Percentiles rank a stretch among this genome's conserved stretches.
phyloP scores from a whole-genome alignment of 2,797 vertebrate species.

The Varecia variegata region DNA sequence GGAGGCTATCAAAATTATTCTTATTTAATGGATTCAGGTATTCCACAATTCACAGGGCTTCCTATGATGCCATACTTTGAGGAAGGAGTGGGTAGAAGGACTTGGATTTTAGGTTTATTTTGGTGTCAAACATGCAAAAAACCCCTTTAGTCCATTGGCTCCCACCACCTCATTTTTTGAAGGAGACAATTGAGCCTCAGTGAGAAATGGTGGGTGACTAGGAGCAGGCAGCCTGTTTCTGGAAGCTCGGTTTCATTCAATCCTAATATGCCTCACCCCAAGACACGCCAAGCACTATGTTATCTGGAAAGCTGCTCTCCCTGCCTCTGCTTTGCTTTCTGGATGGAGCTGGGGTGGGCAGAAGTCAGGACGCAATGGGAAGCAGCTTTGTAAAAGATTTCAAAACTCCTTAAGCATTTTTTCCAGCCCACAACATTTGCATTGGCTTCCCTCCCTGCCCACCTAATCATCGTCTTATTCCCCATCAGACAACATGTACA shows the following conservation, averaged over 20 bases:
- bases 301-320: not conserved
- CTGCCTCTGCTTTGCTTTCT: not conserved
- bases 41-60: not conserved
- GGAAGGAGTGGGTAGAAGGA: not conserved
- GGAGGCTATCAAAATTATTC: constrained; percentile 9
- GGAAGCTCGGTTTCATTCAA: not conserved
- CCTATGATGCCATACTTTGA: not conserved
- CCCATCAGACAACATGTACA: not conserved
- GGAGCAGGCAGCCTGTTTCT: not conserved
- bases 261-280: not conserved
- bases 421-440: constrained; percentile 59
- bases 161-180: not conserved
- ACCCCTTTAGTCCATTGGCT: not conserved
- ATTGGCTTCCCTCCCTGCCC: constrained; percentile 47
- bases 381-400: constrained; percentile 42
- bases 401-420: constrained; percentile 43
- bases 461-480: constrained; percentile 42
- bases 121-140: not conserved
- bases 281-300: not conserved
- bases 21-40: constrained; percentile 31
- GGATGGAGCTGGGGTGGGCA: not conserved
- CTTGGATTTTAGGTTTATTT: not conserved
- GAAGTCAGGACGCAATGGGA: constrained; percentile 11
- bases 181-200: not conserved
- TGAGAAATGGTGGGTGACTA: not conserved